Evolutionary conservation across 2,113 vertebrate species (phyloP).

Genomic region (Otolemur garnettii): DNA sequence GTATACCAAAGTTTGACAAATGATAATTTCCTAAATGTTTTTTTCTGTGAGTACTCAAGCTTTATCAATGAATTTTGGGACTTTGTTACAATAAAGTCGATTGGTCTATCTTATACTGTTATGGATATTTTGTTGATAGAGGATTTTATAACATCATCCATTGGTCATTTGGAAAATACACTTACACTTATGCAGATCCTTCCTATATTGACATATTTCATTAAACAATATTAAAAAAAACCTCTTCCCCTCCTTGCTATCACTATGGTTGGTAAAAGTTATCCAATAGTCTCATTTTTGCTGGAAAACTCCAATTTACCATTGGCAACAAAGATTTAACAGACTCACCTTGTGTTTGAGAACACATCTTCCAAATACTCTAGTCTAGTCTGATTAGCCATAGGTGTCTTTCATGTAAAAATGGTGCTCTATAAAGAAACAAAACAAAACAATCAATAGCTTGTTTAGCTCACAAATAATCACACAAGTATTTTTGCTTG

Average conservation of each 20-base stretch:
- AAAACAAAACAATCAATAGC: not conserved
- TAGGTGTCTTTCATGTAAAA: conserved; percentile 9
- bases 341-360: not conserved
- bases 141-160: not conserved
- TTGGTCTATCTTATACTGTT: not conserved
- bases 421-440: not conserved
- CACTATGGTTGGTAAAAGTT: not conserved
- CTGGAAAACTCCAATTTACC: not conserved
- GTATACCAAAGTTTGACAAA: not conserved
- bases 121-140: not conserved
- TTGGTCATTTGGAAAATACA: not conserved
- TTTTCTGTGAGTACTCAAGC: not conserved
- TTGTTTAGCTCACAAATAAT: not conserved
- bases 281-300: not conserved
- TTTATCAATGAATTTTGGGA: not conserved
- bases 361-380: not conserved
- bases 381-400: not conserved
- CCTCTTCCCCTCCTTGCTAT: not conserved
- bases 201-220: not conserved
- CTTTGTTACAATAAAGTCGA: not conserved
- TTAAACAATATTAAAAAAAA: not conserved
- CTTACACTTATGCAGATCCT: not conserved
- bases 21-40: not conserved
- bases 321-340: not conserved
- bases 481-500: not conserved